Base-by-base conservation (phyloP, 2,888 invertebrate genomes). In the Hedychridium roseum region DNA sequence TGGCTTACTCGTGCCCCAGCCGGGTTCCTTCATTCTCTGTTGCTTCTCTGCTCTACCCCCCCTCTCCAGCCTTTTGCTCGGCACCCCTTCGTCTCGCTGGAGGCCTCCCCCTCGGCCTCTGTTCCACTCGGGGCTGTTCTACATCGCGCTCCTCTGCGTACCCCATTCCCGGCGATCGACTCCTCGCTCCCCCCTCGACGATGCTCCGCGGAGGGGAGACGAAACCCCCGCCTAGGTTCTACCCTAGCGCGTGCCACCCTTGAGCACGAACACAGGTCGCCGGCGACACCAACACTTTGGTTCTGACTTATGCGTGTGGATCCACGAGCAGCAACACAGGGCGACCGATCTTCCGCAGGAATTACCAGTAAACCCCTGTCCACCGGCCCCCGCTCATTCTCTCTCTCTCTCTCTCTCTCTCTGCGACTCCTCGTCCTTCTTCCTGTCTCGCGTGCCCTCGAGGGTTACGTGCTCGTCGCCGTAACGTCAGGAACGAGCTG, bases 281-380 rank as follows among this genome's bases (percentile, higher is more conserved):
- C n/a, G 28, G 27, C 39, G 46, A 41, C 50, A 60, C 60, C 60
- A 60, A 61, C 60, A 60, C 57, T 57, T 60, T 49, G 50, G 57
- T 51, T 9, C 23, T 6, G 5, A 23, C 23, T 6, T 23, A 9
- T 23, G 48, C 57, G 50, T 54, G 54, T 53, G 60, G 57, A n/a
- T 43, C 47, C 43, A n/a, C n/a, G 45, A 52, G 59, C 59, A 53
- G 57, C 61, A 54, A 49, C 53, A 44, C 50, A 57, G 52, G 61
- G 60, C 61, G 53, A 50, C 60, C 60, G 63, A 59, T 62, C 60
- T 60, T 62, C 60, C 34, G 40, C 54, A 57, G 60, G 57, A 60
- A 62, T 60, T 60, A 55, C 52, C 57, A n/a, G n/a, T n/a, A n/a
- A n/a, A n/a, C n/a, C n/a, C n/a, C n/a, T n/a, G n/a, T n/a, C n/a